These are phyloP conservation scores for Enteromius unitaeniatus DNA, from an alignment of 2,797 vertebrate species.

Conservation along the genomic window DNA sequence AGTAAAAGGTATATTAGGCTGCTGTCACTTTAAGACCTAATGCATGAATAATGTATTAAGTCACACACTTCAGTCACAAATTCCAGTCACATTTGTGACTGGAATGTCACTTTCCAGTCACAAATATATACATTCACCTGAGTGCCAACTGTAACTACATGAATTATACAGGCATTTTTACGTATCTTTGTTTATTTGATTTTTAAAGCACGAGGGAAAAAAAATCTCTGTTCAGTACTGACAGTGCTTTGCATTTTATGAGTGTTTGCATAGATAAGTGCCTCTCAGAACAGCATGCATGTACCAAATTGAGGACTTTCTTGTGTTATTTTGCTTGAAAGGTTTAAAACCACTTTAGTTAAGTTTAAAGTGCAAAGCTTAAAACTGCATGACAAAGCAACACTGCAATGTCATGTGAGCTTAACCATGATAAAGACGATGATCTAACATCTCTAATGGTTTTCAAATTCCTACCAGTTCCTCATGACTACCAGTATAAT, in stretches of 20 bases:
- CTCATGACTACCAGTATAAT: not conserved
- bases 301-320: not conserved
- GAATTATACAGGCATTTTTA: not conserved
- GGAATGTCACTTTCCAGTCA: not conserved
- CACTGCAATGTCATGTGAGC: not conserved
- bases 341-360: not conserved
- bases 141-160: not conserved
- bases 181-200: not conserved
- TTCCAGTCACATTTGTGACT: too few relatives aligned
- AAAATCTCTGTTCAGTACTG: not conserved
- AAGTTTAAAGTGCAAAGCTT: not conserved
- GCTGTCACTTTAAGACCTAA: not conserved
- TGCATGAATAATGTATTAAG: not conserved
- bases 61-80: too few relatives aligned
- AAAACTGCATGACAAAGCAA: not conserved
- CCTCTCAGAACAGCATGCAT: not conserved
- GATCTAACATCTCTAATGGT: not conserved
- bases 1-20: not conserved
- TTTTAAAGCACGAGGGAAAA: not conserved
- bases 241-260: not conserved
- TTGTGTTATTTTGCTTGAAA: not conserved
- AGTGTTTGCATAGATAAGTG: not conserved
- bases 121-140: not conserved
- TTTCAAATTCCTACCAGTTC: not conserved
- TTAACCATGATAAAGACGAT: not conserved